Percentiles rank a stretch among this genome's conserved stretches.
Conservation (phyloP, 2,113 vertebrate genomes). For the Gulo gulo region DNA sequence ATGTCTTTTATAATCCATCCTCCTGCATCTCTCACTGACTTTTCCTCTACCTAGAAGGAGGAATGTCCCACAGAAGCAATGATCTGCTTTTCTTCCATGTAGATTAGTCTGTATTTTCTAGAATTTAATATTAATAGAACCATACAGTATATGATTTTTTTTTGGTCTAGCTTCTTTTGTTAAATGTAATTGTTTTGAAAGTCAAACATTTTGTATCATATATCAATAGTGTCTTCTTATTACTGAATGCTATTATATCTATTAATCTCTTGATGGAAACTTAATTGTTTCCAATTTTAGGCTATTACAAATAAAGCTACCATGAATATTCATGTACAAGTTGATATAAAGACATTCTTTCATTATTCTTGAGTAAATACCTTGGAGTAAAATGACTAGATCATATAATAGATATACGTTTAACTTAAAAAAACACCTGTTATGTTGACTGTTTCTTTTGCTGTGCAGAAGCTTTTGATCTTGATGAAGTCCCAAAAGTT, state of each 20-base stretch:
- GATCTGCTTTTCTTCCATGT: background rate
- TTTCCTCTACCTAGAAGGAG: background rate
- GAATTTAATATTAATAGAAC: background rate
- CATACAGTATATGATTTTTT: background rate
- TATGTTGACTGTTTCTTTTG: no score
- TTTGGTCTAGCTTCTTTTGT: background rate
- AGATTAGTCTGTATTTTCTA: background rate
- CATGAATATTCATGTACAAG: slow-evolving; percentile 25
- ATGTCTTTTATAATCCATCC: background rate
- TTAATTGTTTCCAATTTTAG: background rate
- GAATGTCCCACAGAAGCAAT: background rate
- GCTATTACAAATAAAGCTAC: background rate
- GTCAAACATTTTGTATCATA: background rate
- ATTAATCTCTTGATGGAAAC: background rate
- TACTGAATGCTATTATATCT: background rate
- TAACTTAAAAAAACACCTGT: background rate
- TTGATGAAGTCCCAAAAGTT: no score
- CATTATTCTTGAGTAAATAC: slow-evolving; percentile 32
- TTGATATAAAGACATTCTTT: background rate
- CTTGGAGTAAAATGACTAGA: background rate
- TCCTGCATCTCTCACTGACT: background rate
- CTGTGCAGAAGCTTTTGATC: no score
- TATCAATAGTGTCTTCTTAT: background rate
- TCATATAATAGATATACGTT: background rate
- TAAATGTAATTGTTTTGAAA: background rate